These are phyloP conservation scores for Morpho achilles DNA, from an alignment of 2,888 invertebrate species.

Conservation along the genomic window DNA sequence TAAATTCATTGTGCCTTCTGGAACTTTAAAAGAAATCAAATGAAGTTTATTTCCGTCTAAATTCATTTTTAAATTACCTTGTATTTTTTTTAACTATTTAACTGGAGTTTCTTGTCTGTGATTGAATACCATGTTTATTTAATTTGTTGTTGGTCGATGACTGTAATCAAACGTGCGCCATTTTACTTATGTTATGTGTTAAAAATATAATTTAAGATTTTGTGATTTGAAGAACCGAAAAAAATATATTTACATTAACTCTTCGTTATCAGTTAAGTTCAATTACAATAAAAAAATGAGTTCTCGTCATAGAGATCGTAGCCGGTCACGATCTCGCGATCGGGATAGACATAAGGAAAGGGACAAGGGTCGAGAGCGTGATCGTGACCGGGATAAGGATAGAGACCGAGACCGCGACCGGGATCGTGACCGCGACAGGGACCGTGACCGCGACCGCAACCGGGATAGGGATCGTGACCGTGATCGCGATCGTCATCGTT, in stretches of 20 bases:
- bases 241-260: no score
- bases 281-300: slow-evolving; percentile 54
- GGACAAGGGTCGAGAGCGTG: slow-evolving; percentile 47
- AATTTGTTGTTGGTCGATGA: no score
- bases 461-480: slow-evolving; percentile 35
- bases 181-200: slow-evolving; percentile 5
- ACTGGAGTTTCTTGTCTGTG: no score
- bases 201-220: neutral
- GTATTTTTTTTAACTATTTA: no score
- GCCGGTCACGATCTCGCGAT: slow-evolving; percentile 64
- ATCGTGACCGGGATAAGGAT: slow-evolving; percentile 44
- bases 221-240: no score
- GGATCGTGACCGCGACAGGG: slow-evolving; percentile 56
- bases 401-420: slow-evolving; percentile 56
- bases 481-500: slow-evolving; percentile 42
- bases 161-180: neutral
- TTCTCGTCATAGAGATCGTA: slow-evolving; percentile 75
- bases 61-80: no score
- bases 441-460: slow-evolving; percentile 57
- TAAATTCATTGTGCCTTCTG: no score
- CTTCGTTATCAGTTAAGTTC: no score
- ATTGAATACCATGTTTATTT: no score
- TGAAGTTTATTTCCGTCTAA: no score
- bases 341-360: slow-evolving; percentile 52
- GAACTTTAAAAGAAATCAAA: no score